Conservation (phyloP, 1,140 invertebrate genomes). For the Cataglyphis hispanica region DNA sequence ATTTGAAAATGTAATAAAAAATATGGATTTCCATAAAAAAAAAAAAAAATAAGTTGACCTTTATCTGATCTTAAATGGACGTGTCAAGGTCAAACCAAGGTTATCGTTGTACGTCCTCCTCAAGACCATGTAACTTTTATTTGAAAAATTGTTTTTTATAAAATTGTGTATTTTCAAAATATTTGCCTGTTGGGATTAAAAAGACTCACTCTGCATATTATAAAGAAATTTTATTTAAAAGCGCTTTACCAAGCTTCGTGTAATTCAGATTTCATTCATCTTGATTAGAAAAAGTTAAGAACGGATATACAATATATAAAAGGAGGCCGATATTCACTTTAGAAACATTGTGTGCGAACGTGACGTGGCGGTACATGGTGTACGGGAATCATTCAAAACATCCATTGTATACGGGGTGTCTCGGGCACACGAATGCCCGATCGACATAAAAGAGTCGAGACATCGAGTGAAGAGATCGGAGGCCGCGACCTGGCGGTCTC, state of each 20-base stretch:
- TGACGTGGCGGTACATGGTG: conserved; percentile 18
- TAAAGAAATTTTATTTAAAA: too few relatives aligned
- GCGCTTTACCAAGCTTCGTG: neutral
- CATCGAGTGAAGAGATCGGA: conserved; percentile 7
- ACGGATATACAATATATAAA: neutral
- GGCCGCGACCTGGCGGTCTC: conserved; percentile 4
- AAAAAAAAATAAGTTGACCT: too few relatives aligned
- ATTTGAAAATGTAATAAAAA: too few relatives aligned
- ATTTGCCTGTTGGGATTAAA: too few relatives aligned
- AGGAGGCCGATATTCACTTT: neutral
- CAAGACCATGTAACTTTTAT: too few relatives aligned
- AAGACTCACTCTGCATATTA: too few relatives aligned
- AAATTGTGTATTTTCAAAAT: too few relatives aligned
- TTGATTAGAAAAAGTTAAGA: conserved; percentile 37
- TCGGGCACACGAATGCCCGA: neutral
- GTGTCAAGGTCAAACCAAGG: too few relatives aligned
- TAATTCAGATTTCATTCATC: conserved; percentile 32
- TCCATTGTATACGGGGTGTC: conserved; percentile 26
- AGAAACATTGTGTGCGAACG: conserved; percentile 21
- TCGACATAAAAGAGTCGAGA: conserved; percentile 12
- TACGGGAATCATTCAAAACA: conserved; percentile 6
- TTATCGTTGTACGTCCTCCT: too few relatives aligned
- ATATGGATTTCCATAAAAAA: too few relatives aligned
- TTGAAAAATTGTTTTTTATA: too few relatives aligned
- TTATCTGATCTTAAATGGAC: too few relatives aligned